Evolutionary conservation across 2,113 vertebrate species (phyloP), one percentile per base, ranked within the genome.

Genomic region (Typhlomys cinereus): DNA sequence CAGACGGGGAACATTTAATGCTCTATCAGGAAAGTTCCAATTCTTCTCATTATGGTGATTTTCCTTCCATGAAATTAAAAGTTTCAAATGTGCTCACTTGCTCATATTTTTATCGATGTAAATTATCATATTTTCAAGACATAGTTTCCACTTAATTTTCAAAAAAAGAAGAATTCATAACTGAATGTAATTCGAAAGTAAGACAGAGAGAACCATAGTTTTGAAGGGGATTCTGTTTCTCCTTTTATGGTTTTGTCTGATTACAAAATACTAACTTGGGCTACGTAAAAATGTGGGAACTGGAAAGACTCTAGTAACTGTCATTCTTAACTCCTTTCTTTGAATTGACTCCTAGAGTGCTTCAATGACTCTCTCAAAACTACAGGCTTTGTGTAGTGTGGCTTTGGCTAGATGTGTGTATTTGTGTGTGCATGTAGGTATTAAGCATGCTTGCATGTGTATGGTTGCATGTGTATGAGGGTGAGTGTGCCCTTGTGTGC

Each of bases 41-140:
- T 81, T 90, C 73, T 73, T 79, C n/a, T 94, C 59, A 74, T 85
- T 93, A 64, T 74, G 62, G 39, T 86, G 59, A 86, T 74, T 86
- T 80, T 81, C 67, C 82, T 90, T 94, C 82, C 67, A 59, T 86
- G 59, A 94, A 90, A 80, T 81, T 94, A 62, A 80, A 90, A 80
- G 74, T 80, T 85, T 64, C 80, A 21, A 84, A 29, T 86, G 83
- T n/a, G 71, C 14, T 79, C n/a, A 92, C 44, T 71, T 92, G 59
- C 44, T 86, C n/a, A 78, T 71, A 59, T 66, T 71, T 73, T 93
- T 71, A 74, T 50, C 74, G 52, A 59, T 67, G 41, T 46, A 39
- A 74, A 90, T 81, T 31, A 94, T 76, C 41, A 78, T 74, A 57
- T 81, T 94, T 94, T 90, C 18, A 59, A 74, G 59, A 85, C n/a